These are phyloP conservation scores for Drosophila testacea DNA, from an alignment of 2,888 invertebrate species.

Conservation along the genomic window DNA sequence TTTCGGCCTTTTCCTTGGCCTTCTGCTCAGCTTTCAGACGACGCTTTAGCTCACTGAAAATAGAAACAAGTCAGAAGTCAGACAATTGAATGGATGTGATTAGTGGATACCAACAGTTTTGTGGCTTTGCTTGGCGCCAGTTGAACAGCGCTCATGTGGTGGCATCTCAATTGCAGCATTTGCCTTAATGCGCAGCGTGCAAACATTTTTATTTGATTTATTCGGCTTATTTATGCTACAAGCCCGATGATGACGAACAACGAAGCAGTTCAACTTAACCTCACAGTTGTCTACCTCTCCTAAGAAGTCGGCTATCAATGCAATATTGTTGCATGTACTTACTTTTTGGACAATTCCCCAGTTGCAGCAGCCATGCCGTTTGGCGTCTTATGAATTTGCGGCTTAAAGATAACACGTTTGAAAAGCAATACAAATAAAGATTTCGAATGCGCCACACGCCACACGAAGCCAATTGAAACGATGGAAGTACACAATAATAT, in stretches of 20 bases:
- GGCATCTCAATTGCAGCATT: constrained; percentile 25
- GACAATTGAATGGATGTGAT: not conserved
- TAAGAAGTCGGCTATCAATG: not conserved
- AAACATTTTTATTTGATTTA: constrained; percentile 30
- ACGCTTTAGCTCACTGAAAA: constrained; percentile 95
- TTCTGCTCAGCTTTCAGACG: constrained; percentile 96
- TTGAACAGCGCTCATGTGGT: constrained; percentile 52
- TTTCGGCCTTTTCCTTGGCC: constrained; percentile 94
- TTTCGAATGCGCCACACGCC: constrained; percentile 53
- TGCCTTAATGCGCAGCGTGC: constrained; percentile 41
- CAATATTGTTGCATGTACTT: constrained; percentile 56
- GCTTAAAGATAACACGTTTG: not conserved
- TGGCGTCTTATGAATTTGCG: constrained; percentile 21
- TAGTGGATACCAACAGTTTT: constrained; percentile 74
- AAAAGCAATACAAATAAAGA: constrained; percentile 25
- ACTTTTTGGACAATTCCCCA: constrained; percentile 84
- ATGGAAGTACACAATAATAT: constrained; percentile 28
- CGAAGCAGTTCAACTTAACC: constrained; percentile 51
- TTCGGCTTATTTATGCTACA: constrained; percentile 2
- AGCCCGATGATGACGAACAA: constrained; percentile 20
- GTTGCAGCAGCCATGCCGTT: constrained; percentile 77
- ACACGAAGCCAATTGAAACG: constrained; percentile 45
- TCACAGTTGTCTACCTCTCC: constrained; percentile 37
- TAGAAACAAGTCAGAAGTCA: not conserved
- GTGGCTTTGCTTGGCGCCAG: constrained; percentile 77